Conservation (phyloP, 2,797 vertebrate species). For the Xenopus petersii region DNA sequence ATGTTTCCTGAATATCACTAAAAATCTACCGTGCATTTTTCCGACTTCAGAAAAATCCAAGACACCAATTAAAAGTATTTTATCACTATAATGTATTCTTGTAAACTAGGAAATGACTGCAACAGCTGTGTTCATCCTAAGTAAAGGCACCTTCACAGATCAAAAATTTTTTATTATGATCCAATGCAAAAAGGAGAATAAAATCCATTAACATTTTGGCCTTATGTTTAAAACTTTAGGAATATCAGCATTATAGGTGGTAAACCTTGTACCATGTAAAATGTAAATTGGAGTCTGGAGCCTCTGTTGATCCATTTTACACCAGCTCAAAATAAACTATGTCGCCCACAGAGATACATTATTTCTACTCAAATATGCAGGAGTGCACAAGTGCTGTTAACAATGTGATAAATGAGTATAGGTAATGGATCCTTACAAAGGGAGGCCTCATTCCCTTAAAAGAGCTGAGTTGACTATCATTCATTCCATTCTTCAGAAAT, state of each 20-base stretch:
- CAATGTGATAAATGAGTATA: constrained; percentile 53
- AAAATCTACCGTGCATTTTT: no score
- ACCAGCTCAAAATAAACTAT: constrained; percentile 58
- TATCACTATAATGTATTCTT: no score
- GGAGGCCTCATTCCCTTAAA: constrained; percentile 42
- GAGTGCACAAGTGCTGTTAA: background rate
- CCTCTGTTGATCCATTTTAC: constrained; percentile 47
- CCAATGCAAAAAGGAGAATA: background rate
- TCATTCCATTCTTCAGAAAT: constrained; percentile 64
- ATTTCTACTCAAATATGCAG: constrained; percentile 55
- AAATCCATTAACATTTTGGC: background rate
- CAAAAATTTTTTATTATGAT: background rate
- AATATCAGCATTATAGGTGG: background rate
- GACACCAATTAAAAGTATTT: no score
- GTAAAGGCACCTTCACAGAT: background rate
- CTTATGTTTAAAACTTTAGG: background rate
- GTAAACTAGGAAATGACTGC: no score
- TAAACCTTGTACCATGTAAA: background rate
- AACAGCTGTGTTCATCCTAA: no score
- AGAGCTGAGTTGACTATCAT: constrained; percentile 61
- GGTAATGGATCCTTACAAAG: constrained; percentile 55
- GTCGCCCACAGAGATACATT: constrained; percentile 61
- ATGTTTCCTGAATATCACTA: no score
- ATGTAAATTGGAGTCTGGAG: constrained; percentile 1
- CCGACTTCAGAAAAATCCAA: no score